phyloP scores from a whole-genome alignment of 2,888 invertebrate genomes.

The Ormyrus nitidulus region DNA sequence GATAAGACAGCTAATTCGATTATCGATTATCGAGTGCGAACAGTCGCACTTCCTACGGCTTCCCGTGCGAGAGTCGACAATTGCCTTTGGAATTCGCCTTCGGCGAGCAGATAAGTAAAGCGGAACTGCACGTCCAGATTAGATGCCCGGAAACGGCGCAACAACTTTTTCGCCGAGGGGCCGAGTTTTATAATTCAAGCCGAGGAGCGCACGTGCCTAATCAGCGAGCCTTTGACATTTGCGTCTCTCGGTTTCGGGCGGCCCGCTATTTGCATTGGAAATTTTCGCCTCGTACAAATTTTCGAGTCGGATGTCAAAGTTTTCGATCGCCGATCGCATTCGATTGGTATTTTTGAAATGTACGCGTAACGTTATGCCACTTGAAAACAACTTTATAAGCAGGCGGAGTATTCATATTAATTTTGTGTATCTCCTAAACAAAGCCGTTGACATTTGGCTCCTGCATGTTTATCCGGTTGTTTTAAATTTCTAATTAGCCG shows the following conservation, averaged over 20 bases:
- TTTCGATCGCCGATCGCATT: neutral
- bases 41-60: conserved; percentile 60
- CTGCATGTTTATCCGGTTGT: neutral
- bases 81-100: neutral
- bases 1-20: conserved; percentile 61
- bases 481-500: conserved; percentile 29
- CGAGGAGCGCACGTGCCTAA: conserved; percentile 22
- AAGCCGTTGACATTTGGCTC: neutral
- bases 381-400: conserved; percentile 5
- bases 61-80: conserved; percentile 44
- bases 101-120: neutral
- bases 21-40: conserved; percentile 62
- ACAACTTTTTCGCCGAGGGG: conserved; percentile 6
- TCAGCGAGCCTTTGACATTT: conserved; percentile 30
- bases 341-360: neutral
- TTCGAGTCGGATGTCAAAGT: conserved; percentile 4
- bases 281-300: conserved; percentile 32
- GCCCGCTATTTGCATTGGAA: conserved; percentile 45
- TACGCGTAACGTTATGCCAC: neutral
- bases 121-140: neutral
- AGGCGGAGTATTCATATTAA: conserved; percentile 12
- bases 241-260: neutral
- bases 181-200: conserved; percentile 34
- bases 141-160: conserved; percentile 12
- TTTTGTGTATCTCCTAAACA: conserved; percentile 2